Evolutionary conservation across 2,113 vertebrate species (phyloP), one percentile per base, ranked within the genome.

Genomic region (Brachypodius melanocephalos): DNA sequence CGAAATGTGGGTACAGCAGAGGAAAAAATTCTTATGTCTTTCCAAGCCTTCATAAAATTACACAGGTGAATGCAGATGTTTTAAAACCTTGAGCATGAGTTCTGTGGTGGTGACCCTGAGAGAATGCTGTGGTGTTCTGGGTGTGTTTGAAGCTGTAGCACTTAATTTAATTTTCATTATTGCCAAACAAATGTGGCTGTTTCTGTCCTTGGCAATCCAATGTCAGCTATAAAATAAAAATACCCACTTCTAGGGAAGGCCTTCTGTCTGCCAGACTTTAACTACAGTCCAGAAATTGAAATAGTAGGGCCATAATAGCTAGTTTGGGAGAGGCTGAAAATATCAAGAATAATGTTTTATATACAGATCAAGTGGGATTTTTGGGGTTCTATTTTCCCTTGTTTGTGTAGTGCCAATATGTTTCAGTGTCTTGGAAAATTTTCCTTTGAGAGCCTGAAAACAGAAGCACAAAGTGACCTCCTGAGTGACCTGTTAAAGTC

Each of bases 361-460:
- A 25, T 40, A 76, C 6, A 45, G 28, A 85, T 65, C 5, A 14
- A 10, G 1, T 57, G 2, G 6, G 9, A 0, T 0, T 36, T 38
- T 45, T 5, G 11, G 8, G 14, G 2, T 36, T 28, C 14, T 78
- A 8, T 32, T 12, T 26, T 36, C 5, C 9, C 6, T 29, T 38
- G 1, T 36, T 58, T 78, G 9, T 68, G 8, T 55, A 58, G 32
- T 34, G 32, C 6, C 16, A 43, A 25, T 77, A 14, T n/a, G 7
- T 85, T 79, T 85, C 25, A 34, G 6, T 20, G n/a, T 20, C 36
- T 62, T 65, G 45, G 32, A 61, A 20, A 72, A 14, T 26, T 24
- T 57, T 75, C 43, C 57, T 82, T 81, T 3, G 3, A 82, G 24
- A 85, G 24, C 16, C 38, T 77, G 76, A 49, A 85, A 61, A 36